phyloP scores from a whole-genome alignment of 1,140 invertebrate species.

The Listronotus bonariensis region DNA sequence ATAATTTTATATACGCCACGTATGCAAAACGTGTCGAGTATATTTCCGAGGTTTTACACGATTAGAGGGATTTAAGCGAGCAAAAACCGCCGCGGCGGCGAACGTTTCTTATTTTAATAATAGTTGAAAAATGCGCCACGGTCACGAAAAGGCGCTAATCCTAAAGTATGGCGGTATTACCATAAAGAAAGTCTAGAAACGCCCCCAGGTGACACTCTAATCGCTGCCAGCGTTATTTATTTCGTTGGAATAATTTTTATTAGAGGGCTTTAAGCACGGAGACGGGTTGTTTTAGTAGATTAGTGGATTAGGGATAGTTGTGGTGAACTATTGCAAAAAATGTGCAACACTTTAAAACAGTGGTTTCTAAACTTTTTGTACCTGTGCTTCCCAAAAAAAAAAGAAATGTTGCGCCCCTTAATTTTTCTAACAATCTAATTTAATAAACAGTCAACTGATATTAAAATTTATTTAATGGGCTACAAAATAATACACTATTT shows the following conservation, averaged over 20 bases:
- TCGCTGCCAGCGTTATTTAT: slow-evolving; percentile 32
- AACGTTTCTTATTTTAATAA: slow-evolving; percentile 27
- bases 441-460: too few relatives aligned
- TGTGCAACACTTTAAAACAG: too few relatives aligned
- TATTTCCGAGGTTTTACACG: slow-evolving; percentile 6
- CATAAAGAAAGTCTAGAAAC: slow-evolving; percentile 29
- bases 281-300: slow-evolving; percentile 18
- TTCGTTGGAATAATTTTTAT: slow-evolving; percentile 33
- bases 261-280: slow-evolving; percentile 30
- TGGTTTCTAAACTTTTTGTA: too few relatives aligned
- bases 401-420: too few relatives aligned
- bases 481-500: too few relatives aligned
- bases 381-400: too few relatives aligned
- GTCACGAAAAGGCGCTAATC: slow-evolving; percentile 30
- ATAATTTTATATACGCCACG: background rate
- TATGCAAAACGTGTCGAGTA: slow-evolving; percentile 19
- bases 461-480: too few relatives aligned
- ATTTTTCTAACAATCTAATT: too few relatives aligned
- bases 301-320: background rate
- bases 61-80: slow-evolving; percentile 21
- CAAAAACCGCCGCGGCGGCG: slow-evolving; percentile 8
- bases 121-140: slow-evolving; percentile 17
- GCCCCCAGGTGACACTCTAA: slow-evolving; percentile 30
- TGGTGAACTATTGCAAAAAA: slow-evolving; percentile 15
- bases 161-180: slow-evolving; percentile 30